Percentiles rank a stretch among this genome's conserved stretches.
Conservation (phyloP, 1,140 invertebrate species). For the Drosophila ficusphila region DNA sequence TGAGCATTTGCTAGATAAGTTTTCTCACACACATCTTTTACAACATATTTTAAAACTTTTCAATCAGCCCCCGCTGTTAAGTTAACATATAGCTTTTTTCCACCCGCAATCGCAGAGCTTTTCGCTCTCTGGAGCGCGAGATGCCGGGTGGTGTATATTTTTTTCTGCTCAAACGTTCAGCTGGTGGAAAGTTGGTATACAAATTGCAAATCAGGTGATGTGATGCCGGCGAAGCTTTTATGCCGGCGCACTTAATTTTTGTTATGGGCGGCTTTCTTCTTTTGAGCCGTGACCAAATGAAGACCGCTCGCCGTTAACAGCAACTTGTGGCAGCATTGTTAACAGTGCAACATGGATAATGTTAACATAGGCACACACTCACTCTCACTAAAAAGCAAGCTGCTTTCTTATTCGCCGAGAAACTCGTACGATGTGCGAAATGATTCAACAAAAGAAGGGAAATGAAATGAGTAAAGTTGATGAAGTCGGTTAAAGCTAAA, state of each 20-base stretch:
- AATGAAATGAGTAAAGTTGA: constrained; percentile 35
- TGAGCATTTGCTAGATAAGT: no score
- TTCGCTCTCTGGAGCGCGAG: constrained; percentile 21
- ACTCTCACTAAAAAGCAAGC: constrained; percentile 30
- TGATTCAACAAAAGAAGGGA: constrained; percentile 61
- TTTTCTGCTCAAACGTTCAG: constrained; percentile 20
- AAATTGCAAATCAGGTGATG: constrained; percentile 82
- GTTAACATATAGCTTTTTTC: constrained; percentile 6
- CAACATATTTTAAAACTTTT: no score
- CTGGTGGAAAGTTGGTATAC: constrained; percentile 55
- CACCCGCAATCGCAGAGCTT: background rate
- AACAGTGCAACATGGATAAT: constrained; percentile 56
- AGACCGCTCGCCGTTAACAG: constrained; percentile 25
- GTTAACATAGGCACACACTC: constrained; percentile 45
- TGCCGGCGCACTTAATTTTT: constrained; percentile 21
- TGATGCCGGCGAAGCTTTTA: constrained; percentile 54
- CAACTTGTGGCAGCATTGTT: constrained; percentile 40
- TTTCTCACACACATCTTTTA: no score
- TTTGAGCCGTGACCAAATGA: constrained; percentile 52
- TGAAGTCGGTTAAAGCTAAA: constrained; percentile 32
- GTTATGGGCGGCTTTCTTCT: constrained; percentile 25
- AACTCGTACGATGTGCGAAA: constrained; percentile 70
- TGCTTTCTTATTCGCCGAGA: constrained; percentile 73
- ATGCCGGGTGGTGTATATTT: constrained; percentile 4
- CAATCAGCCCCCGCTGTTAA: background rate